Percentiles rank a stretch among this genome's conserved stretches.
Conservation (phyloP, 2,113 vertebrate genomes). For the Coturnix japonica region DNA sequence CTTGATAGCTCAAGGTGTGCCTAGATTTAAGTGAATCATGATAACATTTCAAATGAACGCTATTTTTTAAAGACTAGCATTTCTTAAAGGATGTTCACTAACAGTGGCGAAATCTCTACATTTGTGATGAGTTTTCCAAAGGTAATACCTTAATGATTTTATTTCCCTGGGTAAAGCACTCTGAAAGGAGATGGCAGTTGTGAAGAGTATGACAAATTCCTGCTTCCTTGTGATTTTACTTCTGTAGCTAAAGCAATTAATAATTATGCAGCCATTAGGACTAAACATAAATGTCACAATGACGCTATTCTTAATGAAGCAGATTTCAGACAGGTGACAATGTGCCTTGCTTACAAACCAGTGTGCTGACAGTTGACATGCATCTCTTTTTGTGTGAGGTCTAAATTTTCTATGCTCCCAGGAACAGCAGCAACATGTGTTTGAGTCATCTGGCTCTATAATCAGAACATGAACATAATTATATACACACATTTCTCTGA, state of each 20-base stretch:
- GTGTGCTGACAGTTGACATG: not conserved
- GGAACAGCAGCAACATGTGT: slow-evolving; percentile 60
- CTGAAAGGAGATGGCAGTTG: not conserved
- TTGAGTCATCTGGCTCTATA: slow-evolving; percentile 43
- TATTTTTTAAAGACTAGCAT: not conserved
- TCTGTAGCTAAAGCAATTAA: slow-evolving; percentile 52
- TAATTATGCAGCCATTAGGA: slow-evolving; percentile 45
- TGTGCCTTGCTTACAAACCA: slow-evolving; percentile 17
- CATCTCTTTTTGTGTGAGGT: not conserved
- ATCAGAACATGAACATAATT: slow-evolving; percentile 26
- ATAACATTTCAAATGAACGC: not conserved
- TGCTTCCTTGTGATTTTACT: slow-evolving; percentile 36
- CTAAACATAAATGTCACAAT: slow-evolving; percentile 30
- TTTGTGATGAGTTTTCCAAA: not conserved
- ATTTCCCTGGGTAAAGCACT: not conserved
- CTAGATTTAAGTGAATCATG: not conserved
- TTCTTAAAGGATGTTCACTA: not conserved
- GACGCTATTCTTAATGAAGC: slow-evolving; percentile 15
- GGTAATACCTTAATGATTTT: not conserved
- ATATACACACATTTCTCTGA: not conserved
- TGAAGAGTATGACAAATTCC: not conserved
- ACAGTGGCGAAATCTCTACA: not conserved
- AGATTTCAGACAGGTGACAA: slow-evolving; percentile 39
- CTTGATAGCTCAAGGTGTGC: not conserved
- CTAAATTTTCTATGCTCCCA: slow-evolving; percentile 21